These are phyloP conservation scores for Semotilus atromaculatus DNA, from an alignment of 2,797 vertebrate species.

Conservation along the genomic window DNA sequence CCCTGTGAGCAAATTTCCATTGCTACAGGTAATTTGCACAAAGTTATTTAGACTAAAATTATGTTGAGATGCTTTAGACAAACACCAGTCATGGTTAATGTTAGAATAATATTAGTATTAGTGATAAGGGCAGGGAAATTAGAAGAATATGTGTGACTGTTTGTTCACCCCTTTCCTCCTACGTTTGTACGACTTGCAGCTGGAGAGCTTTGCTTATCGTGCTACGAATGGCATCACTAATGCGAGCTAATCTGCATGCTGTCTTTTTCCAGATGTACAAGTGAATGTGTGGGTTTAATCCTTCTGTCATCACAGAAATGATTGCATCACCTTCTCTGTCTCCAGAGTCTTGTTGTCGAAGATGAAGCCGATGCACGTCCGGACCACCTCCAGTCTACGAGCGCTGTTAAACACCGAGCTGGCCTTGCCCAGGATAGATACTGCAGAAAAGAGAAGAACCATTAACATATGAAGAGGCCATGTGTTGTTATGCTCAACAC, in stretches of 20 bases:
- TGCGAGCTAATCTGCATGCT: constrained; percentile 27
- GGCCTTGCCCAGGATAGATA: constrained; percentile 90
- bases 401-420: constrained; percentile 96
- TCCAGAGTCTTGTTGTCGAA: constrained; percentile 97
- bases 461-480: background rate
- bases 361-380: constrained; percentile 93
- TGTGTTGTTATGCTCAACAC: background rate
- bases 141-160: constrained; percentile 50
- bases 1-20: background rate
- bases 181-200: constrained; percentile 38
- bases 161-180: constrained; percentile 50
- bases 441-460: constrained; percentile 71
- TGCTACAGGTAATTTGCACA: constrained; percentile 36
- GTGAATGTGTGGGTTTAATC: constrained; percentile 4
- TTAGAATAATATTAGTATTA: constrained; percentile 53
- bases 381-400: constrained; percentile 94
- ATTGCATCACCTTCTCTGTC: constrained; percentile 90
- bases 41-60: constrained; percentile 47
- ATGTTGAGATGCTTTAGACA: constrained; percentile 6
- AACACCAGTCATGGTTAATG: constrained; percentile 36
- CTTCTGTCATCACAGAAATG: background rate
- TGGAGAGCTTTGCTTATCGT: constrained; percentile 47
- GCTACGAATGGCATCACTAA: constrained; percentile 41
- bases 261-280: constrained; percentile 36
- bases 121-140: constrained; percentile 45